These are phyloP conservation scores for Acromyrmex echinatior DNA, from an alignment of 1,140 invertebrate genomes.

Conservation along the genomic window DNA sequence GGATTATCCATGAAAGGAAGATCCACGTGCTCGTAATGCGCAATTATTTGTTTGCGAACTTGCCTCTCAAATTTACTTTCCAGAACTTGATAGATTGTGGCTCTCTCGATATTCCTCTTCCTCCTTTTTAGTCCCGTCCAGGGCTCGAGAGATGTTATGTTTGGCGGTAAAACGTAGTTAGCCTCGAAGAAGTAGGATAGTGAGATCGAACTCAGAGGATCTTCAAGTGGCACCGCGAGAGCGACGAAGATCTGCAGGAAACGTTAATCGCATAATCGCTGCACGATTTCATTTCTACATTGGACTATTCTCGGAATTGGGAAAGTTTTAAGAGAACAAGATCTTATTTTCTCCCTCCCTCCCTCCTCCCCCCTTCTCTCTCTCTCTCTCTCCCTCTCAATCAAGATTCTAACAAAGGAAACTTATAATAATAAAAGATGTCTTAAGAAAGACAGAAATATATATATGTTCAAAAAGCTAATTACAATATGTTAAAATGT, in stretches of 20 bases:
- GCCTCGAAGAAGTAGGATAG: constrained; percentile 92
- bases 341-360: neutral
- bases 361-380: too few species aligned
- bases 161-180: constrained; percentile 88
- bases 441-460: neutral
- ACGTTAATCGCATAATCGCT: constrained; percentile 39
- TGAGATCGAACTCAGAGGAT: constrained; percentile 90
- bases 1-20: constrained; percentile 4
- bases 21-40: neutral
- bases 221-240: constrained; percentile 90
- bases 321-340: neutral
- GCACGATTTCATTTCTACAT: neutral
- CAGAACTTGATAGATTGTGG: constrained; percentile 79
- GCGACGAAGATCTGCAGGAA: constrained; percentile 89
- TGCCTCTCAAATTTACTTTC: constrained; percentile 83
- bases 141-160: constrained; percentile 79
- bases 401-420: neutral
- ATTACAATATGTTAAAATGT: neutral
- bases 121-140: constrained; percentile 71
- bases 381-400: too few species aligned
- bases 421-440: neutral
- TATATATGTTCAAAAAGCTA: neutral
- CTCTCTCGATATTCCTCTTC: constrained; percentile 81
- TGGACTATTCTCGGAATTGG: neutral
- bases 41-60: constrained; percentile 39